These are phyloP conservation scores for Habroteleia sp. DNA, from an alignment of 2,888 invertebrate genomes.

Conservation along the genomic window DNA sequence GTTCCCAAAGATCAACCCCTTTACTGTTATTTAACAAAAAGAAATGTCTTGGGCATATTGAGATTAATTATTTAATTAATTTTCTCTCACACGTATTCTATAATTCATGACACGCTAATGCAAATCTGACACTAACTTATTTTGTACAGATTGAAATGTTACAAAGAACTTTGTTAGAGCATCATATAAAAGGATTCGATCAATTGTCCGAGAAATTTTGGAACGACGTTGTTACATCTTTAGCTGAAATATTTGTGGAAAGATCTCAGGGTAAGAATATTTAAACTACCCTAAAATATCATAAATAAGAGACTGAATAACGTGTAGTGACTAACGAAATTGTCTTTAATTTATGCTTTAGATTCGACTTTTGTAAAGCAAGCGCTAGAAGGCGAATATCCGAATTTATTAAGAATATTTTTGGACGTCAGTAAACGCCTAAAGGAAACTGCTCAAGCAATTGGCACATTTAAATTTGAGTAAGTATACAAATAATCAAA, in stretches of 20 bases:
- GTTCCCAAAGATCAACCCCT: no score
- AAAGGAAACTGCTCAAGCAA: slow-evolving; percentile 80
- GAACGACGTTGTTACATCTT: slow-evolving; percentile 82
- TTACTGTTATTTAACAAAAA: no score
- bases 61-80: no score
- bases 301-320: no score
- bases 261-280: slow-evolving; percentile 79
- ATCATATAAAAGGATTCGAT: slow-evolving; percentile 73
- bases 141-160: slow-evolving; percentile 71
- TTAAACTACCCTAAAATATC: not conserved
- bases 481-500: slow-evolving; percentile 76
- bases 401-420: slow-evolving; percentile 90
- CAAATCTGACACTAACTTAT: not conserved
- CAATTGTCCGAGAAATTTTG: slow-evolving; percentile 83
- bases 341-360: slow-evolving; percentile 43
- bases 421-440: slow-evolving; percentile 88
- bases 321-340: no score
- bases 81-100: no score
- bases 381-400: slow-evolving; percentile 93
- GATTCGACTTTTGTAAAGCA: slow-evolving; percentile 86
- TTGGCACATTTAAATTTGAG: slow-evolving; percentile 83
- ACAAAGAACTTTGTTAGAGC: slow-evolving; percentile 74
- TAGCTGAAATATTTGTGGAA: slow-evolving; percentile 81
- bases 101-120: no score
- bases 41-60: no score